Base-by-base conservation (phyloP, 2,797 vertebrate genomes). In the Telmatherina bonti region DNA sequence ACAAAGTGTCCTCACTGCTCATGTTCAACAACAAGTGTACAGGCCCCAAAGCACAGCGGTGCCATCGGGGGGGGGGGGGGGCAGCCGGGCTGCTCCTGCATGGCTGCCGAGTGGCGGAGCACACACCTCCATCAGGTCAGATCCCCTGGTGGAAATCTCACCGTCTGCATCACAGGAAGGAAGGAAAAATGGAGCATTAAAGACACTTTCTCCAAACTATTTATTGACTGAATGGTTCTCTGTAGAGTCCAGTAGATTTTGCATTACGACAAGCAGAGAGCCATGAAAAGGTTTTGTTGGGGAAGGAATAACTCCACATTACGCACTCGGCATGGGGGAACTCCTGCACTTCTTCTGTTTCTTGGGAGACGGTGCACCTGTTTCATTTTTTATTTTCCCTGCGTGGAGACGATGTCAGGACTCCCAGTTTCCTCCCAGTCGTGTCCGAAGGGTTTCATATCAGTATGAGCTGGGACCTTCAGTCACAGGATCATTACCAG, bases 21-120 rank as follows among this genome's bases (percentile, higher is more conserved):
- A 72, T 82, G 88, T 89, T 81, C 86, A 80, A 82, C 85, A 83
- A 87, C 87, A 88, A 88, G 85, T 68, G 73, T 68, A 87, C 90
- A 90, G 90, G 85, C 89, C 89, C 91, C 91, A 92, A 91, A 91
- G 79, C 91, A 87, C 89, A 90, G 54, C 83, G 79, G 89, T 67
- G 75, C 67, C 80, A 90, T 91, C 52, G 64, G 86, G 30, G 83
- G 82, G 68, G 52, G 27, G 84, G 82, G 68, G 49, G 27, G 68
- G 72, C 67, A 74, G 78, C 75, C 89, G 77, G 84, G 81, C 86
- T 91, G 87, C 79, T 81, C 55, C 77, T 41, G 70, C 83, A 83
- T 89, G 86, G 79, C 85, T 84, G 74, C 72, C 24, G 62, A 56
- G 62, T 53, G 70, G 76, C 78, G 71, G 57, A 70, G 80, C 73